A percentile compares a stretch with the other conserved stretches of the same genome.
Conservation (phyloP, 2,113 vertebrate species). For the Malaclemys terrapin region DNA sequence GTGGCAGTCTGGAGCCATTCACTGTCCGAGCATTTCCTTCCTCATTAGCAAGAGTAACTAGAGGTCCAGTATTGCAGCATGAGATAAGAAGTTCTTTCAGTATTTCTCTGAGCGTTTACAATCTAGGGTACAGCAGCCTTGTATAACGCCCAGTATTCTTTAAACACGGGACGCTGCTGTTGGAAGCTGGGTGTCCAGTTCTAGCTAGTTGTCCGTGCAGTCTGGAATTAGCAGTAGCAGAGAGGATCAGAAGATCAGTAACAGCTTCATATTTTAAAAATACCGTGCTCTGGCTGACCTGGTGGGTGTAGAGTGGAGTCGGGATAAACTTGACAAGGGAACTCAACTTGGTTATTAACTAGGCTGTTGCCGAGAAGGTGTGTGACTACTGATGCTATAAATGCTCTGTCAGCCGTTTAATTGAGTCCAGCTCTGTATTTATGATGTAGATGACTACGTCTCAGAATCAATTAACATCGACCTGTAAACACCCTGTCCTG, state of each 20-base stretch:
- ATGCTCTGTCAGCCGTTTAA: constrained; percentile 37
- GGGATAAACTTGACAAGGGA: constrained; percentile 34
- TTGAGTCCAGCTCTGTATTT: constrained; percentile 35
- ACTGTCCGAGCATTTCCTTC: constrained; percentile 37
- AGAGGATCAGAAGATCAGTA: constrained; percentile 52
- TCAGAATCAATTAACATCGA: not conserved
- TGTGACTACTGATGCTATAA: constrained; percentile 44
- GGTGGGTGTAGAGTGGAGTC: constrained; percentile 43
- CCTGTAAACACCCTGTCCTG: not conserved
- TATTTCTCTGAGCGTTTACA: constrained; percentile 4
- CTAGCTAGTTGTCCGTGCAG: fast-evolving
- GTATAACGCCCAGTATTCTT: constrained; percentile 12
- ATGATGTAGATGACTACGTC: constrained; percentile 5
- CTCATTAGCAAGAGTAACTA: constrained; percentile 44
- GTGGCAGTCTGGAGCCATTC: constrained; percentile 58
- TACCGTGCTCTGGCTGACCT: constrained; percentile 39
- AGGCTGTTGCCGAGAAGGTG: constrained; percentile 30
- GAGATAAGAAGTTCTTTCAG: constrained; percentile 63
- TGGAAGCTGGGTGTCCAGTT: not conserved
- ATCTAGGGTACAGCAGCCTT: not conserved
- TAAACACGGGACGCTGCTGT: constrained; percentile 8
- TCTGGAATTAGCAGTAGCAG: constrained; percentile 10
- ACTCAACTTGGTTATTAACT: not conserved
- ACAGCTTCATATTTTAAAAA: constrained; percentile 35
- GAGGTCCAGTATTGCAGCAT: constrained; percentile 59